Evolutionary conservation across 1,140 invertebrate species (phyloP).

Genomic region (Adoxophyes honmai): DNA sequence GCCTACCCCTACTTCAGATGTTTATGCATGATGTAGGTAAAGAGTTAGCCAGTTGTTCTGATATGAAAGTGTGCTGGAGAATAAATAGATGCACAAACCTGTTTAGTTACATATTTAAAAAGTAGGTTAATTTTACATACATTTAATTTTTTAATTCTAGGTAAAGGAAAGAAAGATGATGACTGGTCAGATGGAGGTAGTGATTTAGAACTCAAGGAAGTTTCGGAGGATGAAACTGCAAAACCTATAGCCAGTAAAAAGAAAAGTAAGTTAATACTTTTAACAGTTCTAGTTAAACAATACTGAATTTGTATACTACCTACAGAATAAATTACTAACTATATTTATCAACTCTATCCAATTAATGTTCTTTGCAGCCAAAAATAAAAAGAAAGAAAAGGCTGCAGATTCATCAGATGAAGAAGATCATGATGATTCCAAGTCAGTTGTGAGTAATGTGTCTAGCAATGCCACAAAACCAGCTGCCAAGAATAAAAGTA

Average conservation of each 20-base stretch:
- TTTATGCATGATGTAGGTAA: too few relatives aligned
- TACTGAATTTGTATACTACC: too few relatives aligned
- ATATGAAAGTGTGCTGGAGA: too few relatives aligned
- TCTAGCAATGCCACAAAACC: slow-evolving; percentile 54
- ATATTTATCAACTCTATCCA: too few relatives aligned
- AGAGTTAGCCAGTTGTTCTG: too few relatives aligned
- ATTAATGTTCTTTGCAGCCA: slow-evolving; percentile 37
- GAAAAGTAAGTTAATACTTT: slow-evolving; percentile 47
- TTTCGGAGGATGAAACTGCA: slow-evolving; percentile 61
- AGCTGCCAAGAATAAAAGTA: slow-evolving; percentile 42
- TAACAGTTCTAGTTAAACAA: too few relatives aligned
- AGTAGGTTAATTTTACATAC: too few relatives aligned
- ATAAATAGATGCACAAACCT: too few relatives aligned
- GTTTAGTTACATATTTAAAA: too few relatives aligned
- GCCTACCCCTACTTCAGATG: too few relatives aligned
- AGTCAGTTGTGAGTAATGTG: slow-evolving; percentile 63
- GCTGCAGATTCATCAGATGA: slow-evolving; percentile 52
- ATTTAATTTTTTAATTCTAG: slow-evolving; percentile 38
- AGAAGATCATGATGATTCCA: slow-evolving; percentile 60
- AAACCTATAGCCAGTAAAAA: slow-evolving; percentile 56
- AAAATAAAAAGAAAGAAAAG: slow-evolving; percentile 73
- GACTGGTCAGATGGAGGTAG: slow-evolving; percentile 75
- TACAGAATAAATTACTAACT: too few relatives aligned
- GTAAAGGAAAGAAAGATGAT: slow-evolving; percentile 74
- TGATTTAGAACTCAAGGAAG: slow-evolving; percentile 66